phyloP scores from a whole-genome alignment of 2,113 vertebrate genomes.

The Conger conger region DNA sequence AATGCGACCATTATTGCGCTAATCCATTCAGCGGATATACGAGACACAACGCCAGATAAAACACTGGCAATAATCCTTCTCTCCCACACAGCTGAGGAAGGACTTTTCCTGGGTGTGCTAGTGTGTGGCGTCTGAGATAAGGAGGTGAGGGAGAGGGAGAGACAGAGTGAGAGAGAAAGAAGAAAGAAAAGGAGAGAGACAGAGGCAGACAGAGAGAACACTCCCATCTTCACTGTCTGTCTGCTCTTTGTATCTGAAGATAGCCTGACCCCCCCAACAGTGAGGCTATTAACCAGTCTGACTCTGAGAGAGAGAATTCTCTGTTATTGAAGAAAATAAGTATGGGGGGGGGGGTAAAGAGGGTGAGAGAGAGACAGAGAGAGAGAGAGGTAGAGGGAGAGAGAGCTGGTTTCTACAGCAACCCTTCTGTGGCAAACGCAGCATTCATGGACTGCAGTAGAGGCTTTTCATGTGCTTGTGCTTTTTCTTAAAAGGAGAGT shows the following conservation, averaged over 20 bases:
- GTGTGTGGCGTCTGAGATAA: background rate
- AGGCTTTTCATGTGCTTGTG: background rate
- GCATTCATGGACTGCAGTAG: constrained; percentile 47
- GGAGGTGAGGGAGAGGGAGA: background rate
- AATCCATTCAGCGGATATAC: background rate
- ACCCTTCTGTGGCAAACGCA: constrained; percentile 52
- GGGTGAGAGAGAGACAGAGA: background rate
- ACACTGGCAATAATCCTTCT: background rate
- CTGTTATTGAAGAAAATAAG: background rate
- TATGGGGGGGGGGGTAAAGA: background rate
- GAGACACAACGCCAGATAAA: background rate
- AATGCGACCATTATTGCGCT: background rate
- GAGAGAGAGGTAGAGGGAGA: constrained; percentile 10
- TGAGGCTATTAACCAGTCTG: background rate
- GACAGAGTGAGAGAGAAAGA: background rate
- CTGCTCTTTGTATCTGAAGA: constrained; percentile 19
- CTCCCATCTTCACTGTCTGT: background rate
- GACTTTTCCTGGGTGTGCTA: background rate
- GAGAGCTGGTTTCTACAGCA: constrained; percentile 62
- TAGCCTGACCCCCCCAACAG: background rate
- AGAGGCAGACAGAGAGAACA: background rate
- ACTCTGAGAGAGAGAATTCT: background rate
- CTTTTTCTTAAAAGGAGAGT: no score
- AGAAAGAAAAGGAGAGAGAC: no score
- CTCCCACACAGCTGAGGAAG: background rate